phyloP scores from a whole-genome alignment of 2,888 invertebrate genomes.

The Nipponacmea schrenckii region DNA sequence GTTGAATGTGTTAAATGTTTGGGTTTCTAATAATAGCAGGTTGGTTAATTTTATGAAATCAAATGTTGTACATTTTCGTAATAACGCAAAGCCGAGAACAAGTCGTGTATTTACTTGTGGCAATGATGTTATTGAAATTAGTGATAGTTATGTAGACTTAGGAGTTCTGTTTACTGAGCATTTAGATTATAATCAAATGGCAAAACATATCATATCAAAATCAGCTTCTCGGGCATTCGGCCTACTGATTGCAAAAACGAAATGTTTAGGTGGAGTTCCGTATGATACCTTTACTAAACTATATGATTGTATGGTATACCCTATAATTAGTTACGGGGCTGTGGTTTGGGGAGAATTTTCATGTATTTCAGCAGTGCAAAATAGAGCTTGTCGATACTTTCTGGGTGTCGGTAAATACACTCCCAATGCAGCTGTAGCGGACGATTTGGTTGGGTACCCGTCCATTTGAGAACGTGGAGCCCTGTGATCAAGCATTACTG shows the following conservation, averaged over 20 bases:
- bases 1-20: slow-evolving; percentile 21
- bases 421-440: slow-evolving; percentile 6
- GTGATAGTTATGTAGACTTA: slow-evolving; percentile 24
- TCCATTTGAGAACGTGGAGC: slow-evolving; percentile 5
- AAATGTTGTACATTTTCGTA: slow-evolving; percentile 33
- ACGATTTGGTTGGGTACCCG: slow-evolving; percentile 10
- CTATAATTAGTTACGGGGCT: slow-evolving; percentile 8
- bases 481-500: not conserved
- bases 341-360: slow-evolving; percentile 19
- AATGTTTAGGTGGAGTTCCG: slow-evolving; percentile 17
- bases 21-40: slow-evolving; percentile 28
- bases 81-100: slow-evolving; percentile 3
- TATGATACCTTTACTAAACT: slow-evolving; percentile 21
- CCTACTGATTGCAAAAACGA: slow-evolving; percentile 12
- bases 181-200: slow-evolving; percentile 19
- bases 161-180: slow-evolving; percentile 15
- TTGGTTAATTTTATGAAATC: slow-evolving; percentile 29
- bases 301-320: slow-evolving; percentile 14
- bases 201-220: slow-evolving; percentile 14
- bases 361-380: slow-evolving; percentile 14
- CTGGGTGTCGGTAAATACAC: slow-evolving; percentile 13
- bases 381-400: slow-evolving; percentile 15
- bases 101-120: slow-evolving; percentile 26
- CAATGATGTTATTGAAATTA: slow-evolving; percentile 1
- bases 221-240: slow-evolving; percentile 12